A percentile compares a stretch with the other conserved stretches of the same genome.
Evolutionary conservation across 2,888 invertebrate genomes (phyloP).

Genomic region (Coleophora deauratella): DNA sequence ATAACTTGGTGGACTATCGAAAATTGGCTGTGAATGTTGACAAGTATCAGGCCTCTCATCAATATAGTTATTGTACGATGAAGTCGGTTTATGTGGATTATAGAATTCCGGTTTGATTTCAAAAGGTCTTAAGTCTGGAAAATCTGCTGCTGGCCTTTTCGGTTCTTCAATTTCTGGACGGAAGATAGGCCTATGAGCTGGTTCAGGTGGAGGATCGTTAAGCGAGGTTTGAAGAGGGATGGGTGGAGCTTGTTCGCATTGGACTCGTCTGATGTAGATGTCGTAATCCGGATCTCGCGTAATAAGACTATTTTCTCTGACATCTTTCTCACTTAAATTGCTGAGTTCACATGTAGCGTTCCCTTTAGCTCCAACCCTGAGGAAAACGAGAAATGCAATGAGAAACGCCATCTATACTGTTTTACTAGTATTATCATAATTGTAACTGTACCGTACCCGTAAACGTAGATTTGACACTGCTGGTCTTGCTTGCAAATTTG

Average conservation of each 20-base stretch:
- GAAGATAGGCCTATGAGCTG: slow-evolving; percentile 48
- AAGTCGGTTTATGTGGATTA: slow-evolving; percentile 28
- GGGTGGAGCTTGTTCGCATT: slow-evolving; percentile 58
- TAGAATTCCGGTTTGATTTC: slow-evolving; percentile 27
- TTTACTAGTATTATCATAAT: background rate
- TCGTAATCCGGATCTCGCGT: slow-evolving; percentile 57
- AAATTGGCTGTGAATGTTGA: slow-evolving; percentile 34
- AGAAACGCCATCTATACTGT: background rate
- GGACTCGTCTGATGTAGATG: slow-evolving; percentile 49
- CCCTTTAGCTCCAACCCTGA: slow-evolving; percentile 64
- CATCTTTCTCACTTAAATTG: slow-evolving; percentile 42
- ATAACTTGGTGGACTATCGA: slow-evolving; percentile 46
- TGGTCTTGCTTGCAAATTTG: slow-evolving; percentile 77
- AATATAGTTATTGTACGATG: slow-evolving; percentile 18
- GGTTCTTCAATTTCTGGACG: slow-evolving; percentile 47
- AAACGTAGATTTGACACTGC: slow-evolving; percentile 77
- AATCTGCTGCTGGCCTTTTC: slow-evolving; percentile 42
- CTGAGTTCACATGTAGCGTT: slow-evolving; percentile 62
- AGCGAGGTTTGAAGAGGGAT: slow-evolving; percentile 43
- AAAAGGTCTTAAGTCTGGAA: slow-evolving; percentile 34
- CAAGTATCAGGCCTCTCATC: slow-evolving; percentile 52
- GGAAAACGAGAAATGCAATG: slow-evolving; percentile 13
- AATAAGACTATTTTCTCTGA: slow-evolving; percentile 44
- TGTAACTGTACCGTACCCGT: slow-evolving; percentile 78
- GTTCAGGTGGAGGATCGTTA: slow-evolving; percentile 36